Base-by-base conservation (phyloP, 1,140 invertebrate species). In the Drosophila ohnishii region DNA sequence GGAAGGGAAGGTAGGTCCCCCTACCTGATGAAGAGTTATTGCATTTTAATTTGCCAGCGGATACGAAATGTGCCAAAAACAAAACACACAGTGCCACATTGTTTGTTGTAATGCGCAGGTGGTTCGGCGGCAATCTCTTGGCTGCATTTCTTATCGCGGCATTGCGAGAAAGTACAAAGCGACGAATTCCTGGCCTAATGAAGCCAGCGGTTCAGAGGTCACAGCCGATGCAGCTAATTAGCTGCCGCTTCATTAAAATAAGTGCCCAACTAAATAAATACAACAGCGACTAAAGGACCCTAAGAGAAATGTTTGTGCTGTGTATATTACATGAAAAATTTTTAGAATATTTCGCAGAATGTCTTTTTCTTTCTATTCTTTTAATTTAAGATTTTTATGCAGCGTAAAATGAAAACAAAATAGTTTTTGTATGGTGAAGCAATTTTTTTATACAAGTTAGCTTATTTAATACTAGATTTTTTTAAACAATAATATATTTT, bases 1-100 rank as follows among this genome's bases (percentile, higher is more conserved):
- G 66, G 16, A 35, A 55, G 57, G 47, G 25, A 28, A 5, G 25
- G 25, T 5, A 28, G 25, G 25, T 3, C 51, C 51, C 55, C 70
- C 44, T 58, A 6, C 28, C n/a, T 83, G 87, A 90, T 90, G 89
- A 90, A 89, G 89, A 90, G 75, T 90, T 90, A 90, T 90, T 90
- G 80, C 89, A 79, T 84, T 90, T 90, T 90, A 90, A 90, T 90
- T 83, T 86, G 85, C 70, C 67, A 72, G 71, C 58, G 74, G 66
- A 56, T 63, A 71, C 39, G 35, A 67, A 78, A 67, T 67, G 45
- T 86, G 63, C 67, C 76, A 77, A 72, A 67, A 72, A 53, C 19
- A 44, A 73, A 28, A 28, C 5, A 6, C 25, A 28, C 25, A 28
- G 5, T 5, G 32, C 28, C 42, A 58, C 45, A 65, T 51, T 56